Conservation (phyloP, 2,797 vertebrate genomes). For the Capromys pilorides region DNA sequence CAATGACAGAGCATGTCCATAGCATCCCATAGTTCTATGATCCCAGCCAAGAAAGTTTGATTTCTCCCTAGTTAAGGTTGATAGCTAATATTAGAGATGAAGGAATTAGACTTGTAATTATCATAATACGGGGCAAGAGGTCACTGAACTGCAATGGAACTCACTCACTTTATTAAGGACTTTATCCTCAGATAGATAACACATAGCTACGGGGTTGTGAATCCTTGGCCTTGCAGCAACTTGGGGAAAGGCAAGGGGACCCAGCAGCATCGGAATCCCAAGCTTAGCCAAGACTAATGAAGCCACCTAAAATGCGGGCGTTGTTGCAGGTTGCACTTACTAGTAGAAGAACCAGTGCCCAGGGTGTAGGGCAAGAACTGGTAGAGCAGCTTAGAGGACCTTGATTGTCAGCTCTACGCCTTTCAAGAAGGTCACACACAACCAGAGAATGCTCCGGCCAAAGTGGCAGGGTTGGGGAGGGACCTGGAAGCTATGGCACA, state of each 20-base stretch:
- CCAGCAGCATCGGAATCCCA: background rate
- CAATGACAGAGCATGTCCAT: background rate
- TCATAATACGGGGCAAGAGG: background rate
- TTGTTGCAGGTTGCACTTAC: background rate
- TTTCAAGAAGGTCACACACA: background rate
- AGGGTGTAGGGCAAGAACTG: background rate
- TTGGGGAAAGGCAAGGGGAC: background rate
- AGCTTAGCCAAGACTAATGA: constrained; percentile 30
- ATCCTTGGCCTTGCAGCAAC: background rate
- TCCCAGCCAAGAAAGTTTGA: background rate
- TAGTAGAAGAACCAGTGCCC: background rate
- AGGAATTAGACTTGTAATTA: constrained; percentile 58
- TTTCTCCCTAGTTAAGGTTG: background rate
- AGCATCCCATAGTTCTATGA: background rate
- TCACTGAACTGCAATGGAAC: constrained; percentile 44
- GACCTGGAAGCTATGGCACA: background rate
- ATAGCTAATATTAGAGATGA: constrained; percentile 17
- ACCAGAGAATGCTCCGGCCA: background rate
- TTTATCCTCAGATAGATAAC: constrained; percentile 33
- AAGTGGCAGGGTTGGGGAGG: background rate
- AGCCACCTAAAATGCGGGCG: constrained; percentile 6
- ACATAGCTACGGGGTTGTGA: background rate
- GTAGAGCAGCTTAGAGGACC: background rate
- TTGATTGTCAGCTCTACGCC: background rate
- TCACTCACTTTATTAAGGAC: background rate